Conservation (phyloP, 2,888 invertebrate species). For the Gymnoscelis rufifasciata region DNA sequence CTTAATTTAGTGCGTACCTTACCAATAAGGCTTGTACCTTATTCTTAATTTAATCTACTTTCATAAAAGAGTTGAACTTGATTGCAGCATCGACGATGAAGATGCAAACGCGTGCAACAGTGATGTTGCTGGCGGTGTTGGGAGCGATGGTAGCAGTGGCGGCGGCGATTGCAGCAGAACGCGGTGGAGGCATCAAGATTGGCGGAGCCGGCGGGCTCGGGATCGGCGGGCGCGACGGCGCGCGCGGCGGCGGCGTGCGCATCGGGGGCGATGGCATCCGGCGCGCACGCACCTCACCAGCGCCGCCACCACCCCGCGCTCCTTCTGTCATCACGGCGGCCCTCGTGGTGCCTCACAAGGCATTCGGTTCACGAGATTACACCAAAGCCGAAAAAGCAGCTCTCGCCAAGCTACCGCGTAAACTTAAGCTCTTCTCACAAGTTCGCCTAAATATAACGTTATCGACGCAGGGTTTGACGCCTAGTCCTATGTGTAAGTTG, state of each 20-base stretch:
- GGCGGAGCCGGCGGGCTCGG: conserved; percentile 52
- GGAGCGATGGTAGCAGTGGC: conserved; percentile 57
- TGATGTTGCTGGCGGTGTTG: conserved; percentile 66
- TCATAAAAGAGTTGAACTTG: neutral
- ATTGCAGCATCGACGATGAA: conserved; percentile 59
- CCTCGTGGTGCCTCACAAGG: conserved; percentile 87
- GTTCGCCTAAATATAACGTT: conserved; percentile 84
- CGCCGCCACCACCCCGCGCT: conserved; percentile 64
- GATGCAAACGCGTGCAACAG: conserved; percentile 69
- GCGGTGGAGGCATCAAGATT: conserved; percentile 66
- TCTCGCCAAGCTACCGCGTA: conserved; percentile 82
- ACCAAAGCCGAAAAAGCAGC: conserved; percentile 84
- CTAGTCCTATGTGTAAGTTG: conserved; percentile 86
- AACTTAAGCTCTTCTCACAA: conserved; percentile 83
- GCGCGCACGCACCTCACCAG: conserved; percentile 66
- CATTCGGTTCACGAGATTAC: conserved; percentile 86
- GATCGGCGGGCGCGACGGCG: conserved; percentile 53
- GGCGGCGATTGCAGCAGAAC: conserved; percentile 51
- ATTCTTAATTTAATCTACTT: too few species aligned
- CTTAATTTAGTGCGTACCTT: too few species aligned
- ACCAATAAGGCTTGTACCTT: too few species aligned
- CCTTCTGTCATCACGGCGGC: conserved; percentile 82
- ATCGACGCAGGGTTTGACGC: conserved; percentile 85
- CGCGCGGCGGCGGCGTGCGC: conserved; percentile 63
- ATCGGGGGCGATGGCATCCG: conserved; percentile 58